A percentile compares a stretch with the other conserved stretches of the same genome.
phyloP scores from a whole-genome alignment of 2,797 vertebrate species.

The Ibycter americanus region DNA sequence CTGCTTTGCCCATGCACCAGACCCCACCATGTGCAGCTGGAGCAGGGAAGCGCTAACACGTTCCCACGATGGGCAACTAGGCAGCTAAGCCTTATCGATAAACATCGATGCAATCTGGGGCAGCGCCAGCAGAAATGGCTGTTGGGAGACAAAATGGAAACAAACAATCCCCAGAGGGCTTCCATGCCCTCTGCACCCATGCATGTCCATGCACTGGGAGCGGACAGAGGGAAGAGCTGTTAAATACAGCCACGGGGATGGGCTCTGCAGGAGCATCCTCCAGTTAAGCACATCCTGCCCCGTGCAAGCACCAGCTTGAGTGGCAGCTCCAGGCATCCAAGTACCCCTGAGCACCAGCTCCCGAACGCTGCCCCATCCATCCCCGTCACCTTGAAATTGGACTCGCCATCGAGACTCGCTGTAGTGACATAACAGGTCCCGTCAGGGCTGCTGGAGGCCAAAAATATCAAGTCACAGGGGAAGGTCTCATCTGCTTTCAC shows the following conservation, averaged over 20 bases:
- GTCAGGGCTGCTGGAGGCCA: slow-evolving; percentile 87
- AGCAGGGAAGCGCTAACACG: accelerated
- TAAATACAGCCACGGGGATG: background rate
- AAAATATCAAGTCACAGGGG: slow-evolving; percentile 95
- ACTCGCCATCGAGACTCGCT: slow-evolving; percentile 97
- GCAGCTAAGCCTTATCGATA: accelerated
- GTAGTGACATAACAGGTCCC: slow-evolving; percentile 94
- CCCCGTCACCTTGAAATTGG: slow-evolving; percentile 91
- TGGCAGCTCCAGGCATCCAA: background rate
- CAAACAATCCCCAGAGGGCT: background rate
- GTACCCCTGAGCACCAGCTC: background rate
- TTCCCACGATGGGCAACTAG: background rate
- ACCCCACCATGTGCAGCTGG: accelerated
- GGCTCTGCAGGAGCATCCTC: background rate
- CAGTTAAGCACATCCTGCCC: background rate
- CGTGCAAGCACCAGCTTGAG: background rate
- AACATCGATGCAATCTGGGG: background rate
- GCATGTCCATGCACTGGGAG: background rate
- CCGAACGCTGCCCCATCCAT: background rate
- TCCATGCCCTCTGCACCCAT: background rate
- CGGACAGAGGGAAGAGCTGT: background rate
- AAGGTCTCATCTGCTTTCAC: slow-evolving; percentile 94
- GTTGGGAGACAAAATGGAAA: background rate
- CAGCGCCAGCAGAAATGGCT: background rate
- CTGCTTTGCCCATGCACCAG: accelerated